Evolutionary conservation across 1,140 invertebrate species (phyloP).

Genomic region (Aphelenchoides avenae): DNA sequence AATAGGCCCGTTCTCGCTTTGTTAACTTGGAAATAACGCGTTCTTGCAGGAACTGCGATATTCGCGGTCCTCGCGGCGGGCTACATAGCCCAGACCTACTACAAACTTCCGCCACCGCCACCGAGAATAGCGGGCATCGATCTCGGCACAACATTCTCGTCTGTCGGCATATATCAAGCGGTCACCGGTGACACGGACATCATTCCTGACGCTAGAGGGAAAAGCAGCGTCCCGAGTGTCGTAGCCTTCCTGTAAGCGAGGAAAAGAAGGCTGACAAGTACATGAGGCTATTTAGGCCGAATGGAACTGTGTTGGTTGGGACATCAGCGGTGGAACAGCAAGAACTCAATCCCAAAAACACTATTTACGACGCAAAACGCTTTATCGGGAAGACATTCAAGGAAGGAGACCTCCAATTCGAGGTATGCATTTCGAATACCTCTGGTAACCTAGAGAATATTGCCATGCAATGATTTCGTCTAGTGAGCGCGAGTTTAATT

Average conservation of each 20-base stretch:
- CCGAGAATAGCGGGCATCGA: conserved; percentile 64
- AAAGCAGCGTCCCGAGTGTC: conserved; percentile 50
- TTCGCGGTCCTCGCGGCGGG: conserved; percentile 32
- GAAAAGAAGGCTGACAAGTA: background rate
- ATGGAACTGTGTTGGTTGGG: conserved; percentile 61
- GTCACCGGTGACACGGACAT: conserved; percentile 60
- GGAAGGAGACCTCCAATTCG: conserved; percentile 55
- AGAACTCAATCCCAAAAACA: conserved; percentile 63
- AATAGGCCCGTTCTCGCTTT: no score
- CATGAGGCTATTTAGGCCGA: conserved; percentile 39
- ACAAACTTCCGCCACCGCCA: conserved; percentile 59
- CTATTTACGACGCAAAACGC: conserved; percentile 64
- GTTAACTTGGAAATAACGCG: no score
- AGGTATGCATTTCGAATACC: conserved; percentile 36
- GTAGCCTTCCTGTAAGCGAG: conserved; percentile 55
- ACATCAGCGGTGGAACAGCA: conserved; percentile 62
- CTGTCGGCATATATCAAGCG: conserved; percentile 63
- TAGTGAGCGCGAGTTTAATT: no score
- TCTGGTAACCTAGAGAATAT: background rate
- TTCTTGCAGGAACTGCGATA: no score
- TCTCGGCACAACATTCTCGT: conserved; percentile 64
- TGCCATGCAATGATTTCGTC: background rate
- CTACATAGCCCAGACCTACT: conserved; percentile 31
- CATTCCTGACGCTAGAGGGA: conserved; percentile 46
- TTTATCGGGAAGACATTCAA: conserved; percentile 63